Percentiles rank a stretch among this genome's conserved stretches.
These are phyloP conservation scores for Calcarius lapponicus DNA, from an alignment of 2,797 vertebrate genomes.

Conservation along the genomic window DNA sequence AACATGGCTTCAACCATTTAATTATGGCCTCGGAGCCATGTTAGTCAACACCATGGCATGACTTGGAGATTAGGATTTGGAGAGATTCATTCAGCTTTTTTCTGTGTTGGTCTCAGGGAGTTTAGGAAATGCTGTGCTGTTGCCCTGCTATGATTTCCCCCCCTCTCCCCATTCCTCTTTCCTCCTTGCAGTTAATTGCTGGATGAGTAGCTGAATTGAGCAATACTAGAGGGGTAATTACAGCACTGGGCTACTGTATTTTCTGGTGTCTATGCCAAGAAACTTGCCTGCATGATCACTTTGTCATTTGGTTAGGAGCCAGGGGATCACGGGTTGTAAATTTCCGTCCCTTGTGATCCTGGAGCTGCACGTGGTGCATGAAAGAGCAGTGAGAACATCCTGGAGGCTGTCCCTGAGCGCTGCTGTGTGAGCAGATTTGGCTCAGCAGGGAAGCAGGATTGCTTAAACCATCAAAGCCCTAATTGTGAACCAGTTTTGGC, in stretches of 20 bases:
- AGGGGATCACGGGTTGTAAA: neutral
- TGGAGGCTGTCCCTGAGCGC: neutral
- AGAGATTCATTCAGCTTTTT: neutral
- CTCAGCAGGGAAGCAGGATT: neutral
- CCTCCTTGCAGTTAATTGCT: neutral
- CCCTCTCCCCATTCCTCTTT: rapidly evolving
- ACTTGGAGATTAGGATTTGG: neutral
- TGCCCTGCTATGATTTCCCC: neutral
- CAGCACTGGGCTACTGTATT: neutral
- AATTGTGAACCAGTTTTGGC: neutral
- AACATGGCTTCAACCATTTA: neutral
- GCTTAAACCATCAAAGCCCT: neutral
- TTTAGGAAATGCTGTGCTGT: neutral
- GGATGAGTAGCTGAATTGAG: neutral
- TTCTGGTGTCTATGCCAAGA: neutral
- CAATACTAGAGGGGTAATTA: neutral
- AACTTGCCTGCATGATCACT: neutral
- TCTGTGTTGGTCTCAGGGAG: neutral
- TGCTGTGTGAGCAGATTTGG: neutral
- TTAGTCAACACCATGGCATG: neutral
- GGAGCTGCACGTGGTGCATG: neutral
- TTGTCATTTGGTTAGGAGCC: neutral
- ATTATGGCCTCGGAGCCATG: neutral
- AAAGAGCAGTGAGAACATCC: neutral
- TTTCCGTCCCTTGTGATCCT: neutral